Percentiles rank a stretch among this genome's conserved stretches.
Evolutionary conservation across 2,888 invertebrate genomes (phyloP).

Genomic region (Apamea epomidion): DNA sequence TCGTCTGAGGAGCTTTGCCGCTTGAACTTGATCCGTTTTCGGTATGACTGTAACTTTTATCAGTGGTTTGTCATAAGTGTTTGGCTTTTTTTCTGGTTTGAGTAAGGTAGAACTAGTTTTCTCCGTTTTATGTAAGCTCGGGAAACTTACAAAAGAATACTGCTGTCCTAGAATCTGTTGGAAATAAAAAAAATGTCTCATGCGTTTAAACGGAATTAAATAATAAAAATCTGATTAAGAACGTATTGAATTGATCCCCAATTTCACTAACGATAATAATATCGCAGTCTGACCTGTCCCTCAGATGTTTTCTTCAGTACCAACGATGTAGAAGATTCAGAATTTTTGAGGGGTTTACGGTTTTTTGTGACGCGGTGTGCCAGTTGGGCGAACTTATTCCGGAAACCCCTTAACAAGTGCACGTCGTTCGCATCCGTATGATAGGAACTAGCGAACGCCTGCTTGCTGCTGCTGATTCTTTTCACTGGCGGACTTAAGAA

Average conservation of each 20-base stretch:
- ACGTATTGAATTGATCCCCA: background rate
- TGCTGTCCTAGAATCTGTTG: constrained; percentile 72
- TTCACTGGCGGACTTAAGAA: constrained; percentile 77
- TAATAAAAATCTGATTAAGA: background rate
- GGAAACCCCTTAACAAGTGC: constrained; percentile 44
- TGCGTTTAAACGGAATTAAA: background rate
- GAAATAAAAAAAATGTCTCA: constrained; percentile 9
- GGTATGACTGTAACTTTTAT: constrained; percentile 82
- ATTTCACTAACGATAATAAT: background rate
- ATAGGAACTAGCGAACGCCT: constrained; percentile 39
- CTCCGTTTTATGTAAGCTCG: constrained; percentile 54
- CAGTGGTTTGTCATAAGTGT: constrained; percentile 69
- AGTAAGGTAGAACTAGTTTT: constrained; percentile 27
- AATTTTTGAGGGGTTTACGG: constrained; percentile 13
- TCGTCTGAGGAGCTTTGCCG: constrained; percentile 69
- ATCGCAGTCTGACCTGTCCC: constrained; percentile 64
- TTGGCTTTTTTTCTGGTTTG: constrained; percentile 25
- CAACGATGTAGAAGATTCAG: constrained; percentile 67
- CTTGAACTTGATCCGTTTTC: constrained; percentile 68
- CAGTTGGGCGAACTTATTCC: constrained; percentile 27
- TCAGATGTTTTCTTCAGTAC: constrained; percentile 73
- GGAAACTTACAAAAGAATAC: constrained; percentile 68
- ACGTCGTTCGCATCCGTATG: constrained; percentile 38
- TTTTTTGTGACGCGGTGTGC: constrained; percentile 15
- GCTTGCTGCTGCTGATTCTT: constrained; percentile 61